Percentiles rank a stretch among this genome's conserved stretches.
Conservation (phyloP, 1,140 invertebrate genomes). For the Philopotamus ludificatus region DNA sequence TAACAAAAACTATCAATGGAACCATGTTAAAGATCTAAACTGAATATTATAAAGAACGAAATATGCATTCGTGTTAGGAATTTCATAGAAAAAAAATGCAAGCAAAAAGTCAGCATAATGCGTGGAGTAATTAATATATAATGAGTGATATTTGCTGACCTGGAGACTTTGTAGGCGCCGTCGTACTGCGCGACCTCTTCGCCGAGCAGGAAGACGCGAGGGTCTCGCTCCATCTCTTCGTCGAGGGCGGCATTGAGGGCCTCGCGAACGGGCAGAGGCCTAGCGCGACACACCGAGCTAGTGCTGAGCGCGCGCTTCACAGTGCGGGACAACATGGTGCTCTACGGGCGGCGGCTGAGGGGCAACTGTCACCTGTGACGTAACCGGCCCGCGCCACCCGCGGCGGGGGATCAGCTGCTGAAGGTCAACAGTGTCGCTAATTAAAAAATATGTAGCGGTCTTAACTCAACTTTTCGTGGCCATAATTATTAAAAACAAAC, state of each 20-base stretch:
- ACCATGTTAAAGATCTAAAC: no score
- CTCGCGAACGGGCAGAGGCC: slow-evolving; percentile 92
- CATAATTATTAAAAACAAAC: no score
- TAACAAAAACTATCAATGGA: no score
- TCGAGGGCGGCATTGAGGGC: slow-evolving; percentile 95
- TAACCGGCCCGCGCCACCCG: not conserved
- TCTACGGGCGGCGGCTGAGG: slow-evolving; percentile 45
- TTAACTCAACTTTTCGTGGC: no score
- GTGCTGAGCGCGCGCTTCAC: slow-evolving; percentile 58
- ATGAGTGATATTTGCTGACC: slow-evolving; percentile 42
- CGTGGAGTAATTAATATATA: no score
- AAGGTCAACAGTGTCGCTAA: not conserved
- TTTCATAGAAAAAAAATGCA: no score
- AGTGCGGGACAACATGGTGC: not conserved
- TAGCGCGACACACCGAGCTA: slow-evolving; percentile 57
- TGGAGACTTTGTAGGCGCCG: slow-evolving; percentile 92
- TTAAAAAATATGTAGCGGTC: not conserved
- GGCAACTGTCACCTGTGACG: not conserved
- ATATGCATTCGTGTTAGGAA: no score
- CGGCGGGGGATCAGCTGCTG: not conserved
- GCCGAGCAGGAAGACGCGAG: slow-evolving; percentile 91
- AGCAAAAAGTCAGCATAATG: no score
- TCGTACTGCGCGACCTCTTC: slow-evolving; percentile 99
- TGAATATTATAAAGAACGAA: no score
- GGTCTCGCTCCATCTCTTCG: slow-evolving; percentile 95